Evolutionary conservation across 2,113 vertebrate genomes (phyloP).

Genomic region (Mirza zaza): DNA sequence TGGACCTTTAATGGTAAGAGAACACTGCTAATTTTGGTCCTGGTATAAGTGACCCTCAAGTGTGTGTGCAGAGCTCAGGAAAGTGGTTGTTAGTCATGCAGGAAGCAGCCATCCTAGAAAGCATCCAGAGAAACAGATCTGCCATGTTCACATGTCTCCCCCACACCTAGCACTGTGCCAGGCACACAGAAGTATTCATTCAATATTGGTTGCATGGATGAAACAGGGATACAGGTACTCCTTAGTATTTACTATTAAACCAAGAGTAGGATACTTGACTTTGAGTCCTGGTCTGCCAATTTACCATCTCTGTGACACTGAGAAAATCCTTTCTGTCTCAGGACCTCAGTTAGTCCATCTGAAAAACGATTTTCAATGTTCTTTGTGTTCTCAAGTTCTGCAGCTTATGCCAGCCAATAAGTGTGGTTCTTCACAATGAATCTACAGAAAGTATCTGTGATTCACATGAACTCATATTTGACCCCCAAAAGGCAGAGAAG

Average conservation of each 20-base stretch:
- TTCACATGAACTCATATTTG: slow-evolving; percentile 18
- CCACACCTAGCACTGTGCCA: background rate
- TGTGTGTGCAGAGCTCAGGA: background rate
- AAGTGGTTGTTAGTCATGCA: background rate
- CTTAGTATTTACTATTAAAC: background rate
- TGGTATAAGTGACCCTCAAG: background rate
- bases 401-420: background rate
- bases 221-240: background rate
- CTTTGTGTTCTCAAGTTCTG: background rate
- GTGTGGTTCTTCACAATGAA: background rate
- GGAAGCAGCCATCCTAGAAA: background rate
- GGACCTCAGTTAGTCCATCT: background rate
- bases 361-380: slow-evolving; percentile 16
- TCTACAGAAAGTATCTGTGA: background rate
- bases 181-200: background rate
- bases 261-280: background rate
- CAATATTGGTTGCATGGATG: background rate
- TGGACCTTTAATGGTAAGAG: background rate
- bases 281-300: background rate
- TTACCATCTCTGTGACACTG: background rate
- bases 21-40: slow-evolving; percentile 24
- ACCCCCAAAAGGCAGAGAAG: background rate
- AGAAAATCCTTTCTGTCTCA: background rate
- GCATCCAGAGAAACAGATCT: background rate
- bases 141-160: background rate